Evolutionary conservation across 64 coral and sea anemone species (phyloP), one percentile per base, ranked within the genome.

Genomic region (Anthopleura sola): DNA sequence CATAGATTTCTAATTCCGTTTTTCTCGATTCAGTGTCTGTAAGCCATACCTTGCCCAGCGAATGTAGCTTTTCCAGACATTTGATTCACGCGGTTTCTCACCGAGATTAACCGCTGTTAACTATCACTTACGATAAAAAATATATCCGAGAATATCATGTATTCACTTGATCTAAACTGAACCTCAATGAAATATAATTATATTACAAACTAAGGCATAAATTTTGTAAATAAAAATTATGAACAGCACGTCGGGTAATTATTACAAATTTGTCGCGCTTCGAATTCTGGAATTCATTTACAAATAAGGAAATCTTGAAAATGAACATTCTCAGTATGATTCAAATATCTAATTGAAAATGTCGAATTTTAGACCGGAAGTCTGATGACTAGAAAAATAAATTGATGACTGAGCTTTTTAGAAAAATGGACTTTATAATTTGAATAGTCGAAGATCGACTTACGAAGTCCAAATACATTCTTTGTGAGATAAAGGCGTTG

Each of bases 281-380:
- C 2, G 28, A 71, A 71, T 71, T 71, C 66, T 71, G 66, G 66
- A 71, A 71, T 71, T 34, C 66, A 71, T 71, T 71, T 71, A 71
- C 66, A 71, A 71, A 71, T 71, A 71, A 71, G 66, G 66, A 71
- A 71, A 34, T 71, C 14, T 71, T 34, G 28, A 34, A 71, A 36
- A 32, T 29, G 28, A 71, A 32, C 29, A 71, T 71, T 71, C 66
- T 71, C 28, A 28, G n/a, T 34, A 32, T 71, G 66, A 71, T 71
- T 71, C 66, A 71, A 71, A 71, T 71, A 71, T 71, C 66, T 71
- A 34, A 71, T 71, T 71, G n/a, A 32, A 71, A 71, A 71, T 71
- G 66, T 34, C 66, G 66, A 71, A 71, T 71, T 71, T 34, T 16
- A 71, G 66, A 71, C 29, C 66, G 66, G 66, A 71, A 71, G 66